These are phyloP conservation scores for Parthenolecanium corni DNA, from an alignment of 2,888 invertebrate genomes.

Conservation along the genomic window DNA sequence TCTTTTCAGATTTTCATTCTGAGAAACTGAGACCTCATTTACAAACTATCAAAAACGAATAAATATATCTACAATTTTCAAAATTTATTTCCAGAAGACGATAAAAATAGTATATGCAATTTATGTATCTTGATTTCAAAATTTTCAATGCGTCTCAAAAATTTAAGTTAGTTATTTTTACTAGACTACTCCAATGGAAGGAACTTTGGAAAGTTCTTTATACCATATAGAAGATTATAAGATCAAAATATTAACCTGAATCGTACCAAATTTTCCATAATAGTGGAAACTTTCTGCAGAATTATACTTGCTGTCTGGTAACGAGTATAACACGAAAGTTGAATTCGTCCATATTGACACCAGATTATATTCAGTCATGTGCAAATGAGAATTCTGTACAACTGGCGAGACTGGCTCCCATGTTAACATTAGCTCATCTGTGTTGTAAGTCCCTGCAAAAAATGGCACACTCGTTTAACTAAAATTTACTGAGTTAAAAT, in stretches of 20 bases:
- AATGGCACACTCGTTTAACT: constrained; percentile 36
- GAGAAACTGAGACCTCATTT: too few species aligned
- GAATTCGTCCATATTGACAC: constrained; percentile 59
- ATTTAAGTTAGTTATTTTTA: too few species aligned
- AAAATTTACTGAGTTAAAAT: background rate
- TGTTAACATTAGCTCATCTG: constrained; percentile 56
- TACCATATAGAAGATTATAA: too few species aligned
- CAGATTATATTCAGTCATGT: constrained; percentile 68
- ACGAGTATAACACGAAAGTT: constrained; percentile 46
- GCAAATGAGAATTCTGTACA: constrained; percentile 60
- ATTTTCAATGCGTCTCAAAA: too few species aligned
- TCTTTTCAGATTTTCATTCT: too few species aligned
- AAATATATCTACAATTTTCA: too few species aligned
- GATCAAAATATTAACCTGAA: background rate
- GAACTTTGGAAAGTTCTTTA: too few species aligned
- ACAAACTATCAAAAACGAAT: too few species aligned
- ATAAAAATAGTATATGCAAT: too few species aligned
- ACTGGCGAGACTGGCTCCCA: constrained; percentile 68
- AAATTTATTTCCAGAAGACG: too few species aligned
- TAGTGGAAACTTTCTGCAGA: constrained; percentile 31
- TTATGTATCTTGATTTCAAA: too few species aligned
- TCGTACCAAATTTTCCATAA: constrained; percentile 58
- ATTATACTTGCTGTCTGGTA: constrained; percentile 17
- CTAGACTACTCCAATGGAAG: too few species aligned
- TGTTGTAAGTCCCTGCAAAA: constrained; percentile 64